Evolutionary conservation across 2,113 vertebrate species (phyloP).

Genomic region (Thalassarche chlororhynchos): DNA sequence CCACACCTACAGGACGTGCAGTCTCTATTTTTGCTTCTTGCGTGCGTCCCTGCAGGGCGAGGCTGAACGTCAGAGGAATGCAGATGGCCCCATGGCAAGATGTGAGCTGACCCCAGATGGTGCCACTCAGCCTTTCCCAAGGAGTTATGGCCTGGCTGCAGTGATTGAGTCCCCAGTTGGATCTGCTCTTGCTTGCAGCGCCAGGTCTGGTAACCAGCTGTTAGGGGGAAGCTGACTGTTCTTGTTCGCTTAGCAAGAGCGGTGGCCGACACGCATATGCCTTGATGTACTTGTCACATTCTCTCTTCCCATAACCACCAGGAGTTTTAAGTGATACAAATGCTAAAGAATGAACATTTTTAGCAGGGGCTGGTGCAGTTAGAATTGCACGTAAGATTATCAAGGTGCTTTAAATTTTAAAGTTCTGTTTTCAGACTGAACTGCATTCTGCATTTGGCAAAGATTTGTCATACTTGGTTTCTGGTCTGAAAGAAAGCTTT

Average conservation of each 20-base stretch:
- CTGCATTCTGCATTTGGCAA: neutral
- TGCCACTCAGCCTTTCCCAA: neutral
- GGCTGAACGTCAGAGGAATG: neutral
- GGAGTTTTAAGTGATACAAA: neutral
- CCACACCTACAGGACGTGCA: neutral
- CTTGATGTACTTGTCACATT: neutral
- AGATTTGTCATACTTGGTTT: neutral
- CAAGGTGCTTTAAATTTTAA: neutral
- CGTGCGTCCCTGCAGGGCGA: rapidly evolving
- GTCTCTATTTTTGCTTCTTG: neutral
- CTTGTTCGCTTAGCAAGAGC: neutral
- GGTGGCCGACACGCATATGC: rapidly evolving
- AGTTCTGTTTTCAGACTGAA: neutral
- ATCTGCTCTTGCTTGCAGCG: neutral
- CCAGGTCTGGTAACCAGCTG: neutral
- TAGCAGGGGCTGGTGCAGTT: neutral
- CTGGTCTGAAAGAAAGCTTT: neutral
- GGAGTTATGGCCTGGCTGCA: neutral
- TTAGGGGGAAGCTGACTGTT: neutral
- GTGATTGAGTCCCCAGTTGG: neutral
- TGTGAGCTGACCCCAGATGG: neutral
- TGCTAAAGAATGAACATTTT: neutral
- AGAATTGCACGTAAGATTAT: neutral
- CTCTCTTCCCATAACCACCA: neutral
- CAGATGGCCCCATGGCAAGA: neutral